Base-by-base conservation (phyloP, 2,888 invertebrate species). In the Parnassius mnemosyne region DNA sequence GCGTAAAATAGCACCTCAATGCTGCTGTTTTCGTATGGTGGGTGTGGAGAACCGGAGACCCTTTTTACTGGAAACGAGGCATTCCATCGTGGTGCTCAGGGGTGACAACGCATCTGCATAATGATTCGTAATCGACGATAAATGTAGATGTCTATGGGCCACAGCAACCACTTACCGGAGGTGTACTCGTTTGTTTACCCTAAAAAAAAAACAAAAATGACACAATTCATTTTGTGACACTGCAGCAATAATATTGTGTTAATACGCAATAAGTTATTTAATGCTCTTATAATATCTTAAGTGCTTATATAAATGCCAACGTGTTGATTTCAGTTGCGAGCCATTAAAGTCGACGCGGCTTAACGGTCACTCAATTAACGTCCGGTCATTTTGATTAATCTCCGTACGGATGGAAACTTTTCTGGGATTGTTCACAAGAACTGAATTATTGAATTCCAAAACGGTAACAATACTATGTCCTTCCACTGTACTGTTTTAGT, bases 361-460 rank as follows among this genome's bases (percentile, higher is more conserved):
- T 59, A 58, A 63, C 63, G 63, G 63, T 59, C 63, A 59, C 63
- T 59, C 59, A 59, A 63, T 59, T 63, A 63, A 63, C 59, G 54
- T 59, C 55, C 59, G 58, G 55, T 52, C 63, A 52, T 59, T 63
- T 63, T 63, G 63, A 63, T 63, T 63, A 63, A 63, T 63, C 54
- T 55, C 55, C 58, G 54, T 51, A 63, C 58, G 54, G 59, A 55
- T 63, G 63, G 55, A 63, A 62, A 63, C 53, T 58, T 63, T 63
- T 51, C 20, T 50, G 53, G 44, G 57, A 57, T 54, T 53, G 62
- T 57, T 57, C 53, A 62, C 57, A 50, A 57, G 54, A 62, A 62
- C 62, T 58, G 62, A 57, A 58, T 62, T 58, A 57, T 47, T 57
- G 52, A 47, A 61, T 46, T 25, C 46, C 52, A 44, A 13, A 43